phyloP scores from a whole-genome alignment of 1,140 invertebrate genomes.

The Panagrolaimus sp. region DNA sequence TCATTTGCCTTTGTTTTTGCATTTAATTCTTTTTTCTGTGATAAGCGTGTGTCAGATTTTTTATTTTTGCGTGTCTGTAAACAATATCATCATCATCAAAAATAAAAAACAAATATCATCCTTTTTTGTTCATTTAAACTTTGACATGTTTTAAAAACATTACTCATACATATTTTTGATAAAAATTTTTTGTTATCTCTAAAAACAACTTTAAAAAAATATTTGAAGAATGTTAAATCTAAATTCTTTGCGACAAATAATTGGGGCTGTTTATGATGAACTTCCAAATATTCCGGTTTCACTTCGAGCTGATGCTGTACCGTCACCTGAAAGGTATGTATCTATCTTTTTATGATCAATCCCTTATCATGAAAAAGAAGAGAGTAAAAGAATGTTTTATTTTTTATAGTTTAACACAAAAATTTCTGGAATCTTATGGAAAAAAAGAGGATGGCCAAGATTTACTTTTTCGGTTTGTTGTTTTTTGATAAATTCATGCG shows the following conservation, averaged over 20 bases:
- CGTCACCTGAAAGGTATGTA: neutral
- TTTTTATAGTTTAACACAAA: constrained; percentile 6
- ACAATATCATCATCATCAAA: too few relatives aligned
- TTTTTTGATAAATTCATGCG: neutral
- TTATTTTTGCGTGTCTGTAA: too few relatives aligned
- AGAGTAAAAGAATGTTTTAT: neutral
- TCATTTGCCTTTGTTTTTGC: neutral
- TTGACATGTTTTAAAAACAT: constrained; percentile 2
- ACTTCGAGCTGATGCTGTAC: neutral
- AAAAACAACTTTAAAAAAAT: neutral
- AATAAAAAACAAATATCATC: neutral
- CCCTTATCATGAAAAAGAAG: neutral
- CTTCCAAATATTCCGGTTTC: neutral
- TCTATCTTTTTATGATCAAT: neutral
- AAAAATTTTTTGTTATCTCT: neutral
- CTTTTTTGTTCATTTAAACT: neutral
- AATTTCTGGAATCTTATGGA: constrained; percentile 14
- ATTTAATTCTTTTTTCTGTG: too few relatives aligned
- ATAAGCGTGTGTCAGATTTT: too few relatives aligned
- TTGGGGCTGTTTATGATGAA: constrained; percentile 2
- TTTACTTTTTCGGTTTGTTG: constrained; percentile 16
- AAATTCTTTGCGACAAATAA: neutral
- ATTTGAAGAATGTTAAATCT: neutral
- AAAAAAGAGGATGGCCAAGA: constrained; percentile 19
- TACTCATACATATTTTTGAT: neutral